Conservation (phyloP, 1,140 invertebrate genomes). For the Polypedilum vanderplanki region DNA sequence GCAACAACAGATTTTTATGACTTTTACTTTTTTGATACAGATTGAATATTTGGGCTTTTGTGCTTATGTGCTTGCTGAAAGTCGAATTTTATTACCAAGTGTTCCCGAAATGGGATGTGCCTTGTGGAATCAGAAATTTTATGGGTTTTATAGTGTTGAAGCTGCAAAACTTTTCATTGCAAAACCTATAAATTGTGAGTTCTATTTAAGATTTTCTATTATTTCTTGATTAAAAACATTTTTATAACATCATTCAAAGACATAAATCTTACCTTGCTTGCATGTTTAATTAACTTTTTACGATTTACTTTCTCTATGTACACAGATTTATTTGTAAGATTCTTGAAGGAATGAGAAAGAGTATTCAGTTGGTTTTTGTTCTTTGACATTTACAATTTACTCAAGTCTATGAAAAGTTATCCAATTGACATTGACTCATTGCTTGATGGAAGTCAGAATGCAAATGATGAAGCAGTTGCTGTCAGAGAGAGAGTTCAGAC, state of each 20-base stretch:
- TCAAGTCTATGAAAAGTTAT: not conserved
- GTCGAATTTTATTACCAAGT: conserved; percentile 26
- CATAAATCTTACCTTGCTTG: not conserved
- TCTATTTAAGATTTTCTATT: not conserved
- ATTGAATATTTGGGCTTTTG: conserved; percentile 22
- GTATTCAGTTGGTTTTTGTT: not conserved
- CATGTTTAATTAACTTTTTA: not conserved
- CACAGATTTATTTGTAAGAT: not conserved
- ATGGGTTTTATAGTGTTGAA: conserved; percentile 17
- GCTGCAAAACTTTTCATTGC: conserved; percentile 1
- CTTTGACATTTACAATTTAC: not conserved
- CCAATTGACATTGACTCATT: not conserved
- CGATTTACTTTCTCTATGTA: not conserved
- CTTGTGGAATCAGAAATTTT: conserved; percentile 7
- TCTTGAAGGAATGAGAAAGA: not conserved
- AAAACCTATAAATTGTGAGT: conserved; percentile 29
- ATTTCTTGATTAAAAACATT: not conserved
- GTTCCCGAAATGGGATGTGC: not conserved
- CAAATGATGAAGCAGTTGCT: not conserved
- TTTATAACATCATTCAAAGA: not conserved
- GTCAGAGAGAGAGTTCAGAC: conserved; percentile 7
- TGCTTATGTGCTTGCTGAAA: conserved; percentile 27
- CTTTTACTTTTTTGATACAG: not conserved
- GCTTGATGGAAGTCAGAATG: not conserved
- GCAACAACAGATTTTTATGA: not conserved